Base-by-base conservation (phyloP, 2,888 invertebrate species). In the Troides helena region DNA sequence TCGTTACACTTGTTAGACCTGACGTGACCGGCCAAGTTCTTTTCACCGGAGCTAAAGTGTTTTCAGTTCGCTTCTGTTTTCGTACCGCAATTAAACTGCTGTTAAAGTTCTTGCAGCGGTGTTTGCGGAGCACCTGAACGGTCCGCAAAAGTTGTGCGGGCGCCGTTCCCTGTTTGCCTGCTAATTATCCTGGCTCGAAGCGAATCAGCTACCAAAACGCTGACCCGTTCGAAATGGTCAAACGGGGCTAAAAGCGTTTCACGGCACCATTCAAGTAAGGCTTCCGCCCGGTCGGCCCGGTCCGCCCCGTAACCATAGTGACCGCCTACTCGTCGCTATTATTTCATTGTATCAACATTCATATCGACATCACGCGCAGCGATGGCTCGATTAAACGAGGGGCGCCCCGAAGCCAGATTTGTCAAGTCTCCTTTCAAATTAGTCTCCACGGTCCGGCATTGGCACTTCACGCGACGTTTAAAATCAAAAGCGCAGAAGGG, bases 401-500 rank as follows among this genome's bases (percentile, higher is more conserved):
- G 90, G 85, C 78, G 78, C 77, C 81, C 85, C 81, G 91, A 90
- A 92, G 92, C 92, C 91, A 90, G 90, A 91, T 91, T 89, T 88
- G 89, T 85, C 88, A 88, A 88, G 89, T 87, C 89, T 88, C 87
- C 83, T 88, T 88, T 89, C 87, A 92, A 92, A 92, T 91, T 88
- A 90, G 87, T 85, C 85, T 85, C 85, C 81, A 80, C 81, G 78
- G 86, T 81, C 86, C 86, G 79, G 82, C 81, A 78, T 85, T 83
- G 85, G 85, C 90, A 89, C 90, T 90, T 90, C 89, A 86, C 85
- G 89, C 86, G 85, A 85, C 87, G 88, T 86, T 89, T 89, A 88
- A 91, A 91, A 92, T 92, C 91, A 92, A 93, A 92, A 92, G 90
- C 90, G 88, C 89, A 90, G 87, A 91, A 87, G 92, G 90, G 92